These are phyloP conservation scores for Pagetopsis macropterus DNA, from an alignment of 2,797 vertebrate species.

Conservation along the genomic window DNA sequence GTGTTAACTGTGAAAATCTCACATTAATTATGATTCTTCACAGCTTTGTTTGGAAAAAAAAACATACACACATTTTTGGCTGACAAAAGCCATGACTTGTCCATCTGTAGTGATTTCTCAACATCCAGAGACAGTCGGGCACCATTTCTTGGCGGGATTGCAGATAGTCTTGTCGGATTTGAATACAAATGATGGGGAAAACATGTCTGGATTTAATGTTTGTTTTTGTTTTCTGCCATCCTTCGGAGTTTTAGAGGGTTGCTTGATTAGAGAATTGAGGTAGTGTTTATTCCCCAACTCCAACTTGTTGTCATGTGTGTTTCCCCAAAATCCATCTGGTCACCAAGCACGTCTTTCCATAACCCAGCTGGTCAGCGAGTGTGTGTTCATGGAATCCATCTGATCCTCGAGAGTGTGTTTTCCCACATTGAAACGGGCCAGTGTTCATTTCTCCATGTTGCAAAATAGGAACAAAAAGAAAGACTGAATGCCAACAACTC, in stretches of 20 bases:
- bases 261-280: slow-evolving; percentile 43
- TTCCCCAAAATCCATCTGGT: slow-evolving; percentile 74
- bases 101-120: slow-evolving; percentile 74
- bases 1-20: slow-evolving; percentile 79
- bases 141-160: slow-evolving; percentile 60
- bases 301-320: slow-evolving; percentile 63
- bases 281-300: slow-evolving; percentile 53
- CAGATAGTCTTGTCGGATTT: slow-evolving; percentile 46
- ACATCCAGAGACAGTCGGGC: slow-evolving; percentile 69
- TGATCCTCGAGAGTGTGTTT: slow-evolving; percentile 54
- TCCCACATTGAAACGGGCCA: slow-evolving; percentile 13
- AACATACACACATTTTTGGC: slow-evolving; percentile 71
- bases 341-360: slow-evolving; percentile 56
- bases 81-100: slow-evolving; percentile 62
- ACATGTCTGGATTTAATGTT: slow-evolving; percentile 43
- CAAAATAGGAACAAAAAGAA: neutral
- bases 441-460: slow-evolving; percentile 25
- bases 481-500: neutral
- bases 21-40: slow-evolving; percentile 77
- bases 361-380: slow-evolving; percentile 67
- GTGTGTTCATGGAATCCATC: slow-evolving; percentile 68
- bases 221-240: slow-evolving; percentile 45
- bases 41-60: slow-evolving; percentile 77
- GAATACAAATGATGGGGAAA: slow-evolving; percentile 23
- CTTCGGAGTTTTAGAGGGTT: slow-evolving; percentile 38